Evolutionary conservation across 1,140 invertebrate genomes (phyloP).

Genomic region (Dolichoris vasculosae): DNA sequence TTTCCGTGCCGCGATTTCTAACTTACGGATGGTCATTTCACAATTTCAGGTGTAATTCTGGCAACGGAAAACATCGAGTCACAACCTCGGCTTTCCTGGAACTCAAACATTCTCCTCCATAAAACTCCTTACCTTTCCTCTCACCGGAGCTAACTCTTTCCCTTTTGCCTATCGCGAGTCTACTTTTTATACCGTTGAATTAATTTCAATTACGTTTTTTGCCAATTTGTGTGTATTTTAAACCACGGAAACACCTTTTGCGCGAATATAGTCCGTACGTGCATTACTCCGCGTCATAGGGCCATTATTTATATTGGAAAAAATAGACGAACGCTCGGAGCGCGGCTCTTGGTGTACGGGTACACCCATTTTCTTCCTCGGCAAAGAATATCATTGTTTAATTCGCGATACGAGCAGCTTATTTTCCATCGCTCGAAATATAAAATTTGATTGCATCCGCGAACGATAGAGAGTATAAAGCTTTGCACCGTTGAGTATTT

Average conservation of each 20-base stretch:
- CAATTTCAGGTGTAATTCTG: constrained; percentile 6
- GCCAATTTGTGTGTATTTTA: background rate
- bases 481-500: too few relatives aligned
- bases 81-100: background rate
- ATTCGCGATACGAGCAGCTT: too few relatives aligned
- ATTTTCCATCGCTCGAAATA: too few relatives aligned
- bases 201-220: background rate
- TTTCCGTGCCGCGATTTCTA: background rate
- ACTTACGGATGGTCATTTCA: constrained; percentile 3
- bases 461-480: too few relatives aligned
- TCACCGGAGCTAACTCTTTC: background rate
- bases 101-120: background rate
- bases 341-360: background rate
- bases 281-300: background rate
- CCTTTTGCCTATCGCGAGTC: background rate
- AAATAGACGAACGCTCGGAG: too few relatives aligned
- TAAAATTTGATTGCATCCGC: too few relatives aligned
- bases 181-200: background rate
- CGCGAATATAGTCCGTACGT: background rate
- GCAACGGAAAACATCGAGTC: background rate
- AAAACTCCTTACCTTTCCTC: background rate
- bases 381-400: background rate
- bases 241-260: background rate
- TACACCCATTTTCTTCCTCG: background rate
- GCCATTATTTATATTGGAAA: background rate